Conservation (phyloP, 2,797 vertebrate species). For the Alectoris magna region DNA sequence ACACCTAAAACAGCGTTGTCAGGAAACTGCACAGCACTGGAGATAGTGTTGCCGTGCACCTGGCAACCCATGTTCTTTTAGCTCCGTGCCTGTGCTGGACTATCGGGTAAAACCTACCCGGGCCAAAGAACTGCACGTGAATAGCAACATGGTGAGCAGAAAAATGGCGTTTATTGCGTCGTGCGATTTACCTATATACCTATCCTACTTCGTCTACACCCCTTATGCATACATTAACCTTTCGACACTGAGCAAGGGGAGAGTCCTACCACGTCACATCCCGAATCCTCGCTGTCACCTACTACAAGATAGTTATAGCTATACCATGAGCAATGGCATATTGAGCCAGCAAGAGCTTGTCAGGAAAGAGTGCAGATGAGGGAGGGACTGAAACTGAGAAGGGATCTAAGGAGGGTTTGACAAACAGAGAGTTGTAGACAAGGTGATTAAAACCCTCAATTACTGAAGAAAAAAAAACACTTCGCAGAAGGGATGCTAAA, state of each 20-base stretch:
- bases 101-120: no score
- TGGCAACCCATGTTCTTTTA: no score
- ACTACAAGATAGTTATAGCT: neutral
- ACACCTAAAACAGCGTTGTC: fast-evolving
- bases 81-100: no score
- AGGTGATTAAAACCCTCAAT: conserved; percentile 13
- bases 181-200: no score
- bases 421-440: neutral
- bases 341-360: neutral
- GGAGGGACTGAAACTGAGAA: neutral
- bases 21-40: neutral
- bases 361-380: neutral
- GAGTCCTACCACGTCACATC: no score
- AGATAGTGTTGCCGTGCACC: neutral
- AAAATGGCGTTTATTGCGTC: no score
- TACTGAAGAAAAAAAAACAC: neutral
- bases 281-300: no score
- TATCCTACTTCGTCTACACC: no score
- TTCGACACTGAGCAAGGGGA: no score
- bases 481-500: conserved; percentile 12
- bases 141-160: no score
- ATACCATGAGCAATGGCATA: neutral
- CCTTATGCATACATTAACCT: no score
- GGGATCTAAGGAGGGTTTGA: neutral
- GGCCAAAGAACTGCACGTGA: no score